Evolutionary conservation across 2,113 vertebrate genomes (phyloP).

Genomic region (Noturus placidus): DNA sequence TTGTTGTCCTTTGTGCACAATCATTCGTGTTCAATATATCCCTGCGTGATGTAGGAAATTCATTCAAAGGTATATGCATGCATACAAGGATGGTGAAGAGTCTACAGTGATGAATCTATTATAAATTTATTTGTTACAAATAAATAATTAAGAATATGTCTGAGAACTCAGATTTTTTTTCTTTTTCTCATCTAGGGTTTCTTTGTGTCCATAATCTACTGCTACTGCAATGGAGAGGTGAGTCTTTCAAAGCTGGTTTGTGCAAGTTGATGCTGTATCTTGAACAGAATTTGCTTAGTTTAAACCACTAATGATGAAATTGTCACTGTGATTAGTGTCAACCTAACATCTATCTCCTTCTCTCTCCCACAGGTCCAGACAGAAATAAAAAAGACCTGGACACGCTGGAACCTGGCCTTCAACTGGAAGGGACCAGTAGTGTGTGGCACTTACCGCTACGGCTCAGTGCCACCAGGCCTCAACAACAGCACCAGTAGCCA

Average conservation of each 20-base stretch:
- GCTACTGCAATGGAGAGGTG: conserved; percentile 91
- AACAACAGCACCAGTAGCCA: conserved; percentile 86
- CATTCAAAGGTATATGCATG: background rate
- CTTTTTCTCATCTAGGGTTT: conserved; percentile 75
- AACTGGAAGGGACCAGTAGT: conserved; percentile 80
- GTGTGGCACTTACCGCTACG: conserved; percentile 77
- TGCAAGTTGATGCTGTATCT: background rate
- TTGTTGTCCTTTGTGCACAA: background rate
- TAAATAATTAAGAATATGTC: background rate
- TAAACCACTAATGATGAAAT: background rate
- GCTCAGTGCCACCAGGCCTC: conserved; percentile 79
- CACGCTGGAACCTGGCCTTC: conserved; percentile 76
- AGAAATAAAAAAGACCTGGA: conserved; percentile 88
- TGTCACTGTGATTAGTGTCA: background rate
- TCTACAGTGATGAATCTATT: background rate
- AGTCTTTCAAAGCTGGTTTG: conserved; percentile 50
- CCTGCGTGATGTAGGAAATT: background rate
- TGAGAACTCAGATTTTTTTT: background rate
- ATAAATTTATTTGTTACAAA: background rate
- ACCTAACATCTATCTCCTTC: background rate
- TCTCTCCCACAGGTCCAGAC: conserved; percentile 77
- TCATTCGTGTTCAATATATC: background rate
- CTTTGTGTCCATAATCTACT: conserved; percentile 90
- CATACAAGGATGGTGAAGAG: background rate
- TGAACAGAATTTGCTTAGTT: background rate